These are phyloP conservation scores for Fistularia tabacaria DNA, from an alignment of 2,797 vertebrate species.

Conservation along the genomic window DNA sequence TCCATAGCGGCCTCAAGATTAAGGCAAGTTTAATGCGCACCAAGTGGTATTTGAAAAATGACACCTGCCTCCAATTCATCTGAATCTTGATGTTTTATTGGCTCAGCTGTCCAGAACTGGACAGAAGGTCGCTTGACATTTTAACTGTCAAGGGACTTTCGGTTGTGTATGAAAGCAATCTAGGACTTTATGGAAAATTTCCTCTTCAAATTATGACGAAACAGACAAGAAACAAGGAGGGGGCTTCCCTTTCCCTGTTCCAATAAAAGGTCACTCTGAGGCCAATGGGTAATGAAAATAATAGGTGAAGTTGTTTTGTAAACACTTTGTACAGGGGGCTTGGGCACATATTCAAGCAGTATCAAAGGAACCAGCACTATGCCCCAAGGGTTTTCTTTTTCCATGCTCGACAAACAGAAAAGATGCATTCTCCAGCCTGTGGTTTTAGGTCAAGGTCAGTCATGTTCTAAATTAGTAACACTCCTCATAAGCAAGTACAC, in stretches of 20 bases:
- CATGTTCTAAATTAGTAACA: conserved; percentile 36
- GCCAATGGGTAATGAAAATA: conserved; percentile 22
- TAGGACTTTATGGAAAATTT: conserved; percentile 26
- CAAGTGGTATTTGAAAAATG: conserved; percentile 32
- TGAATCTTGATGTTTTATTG: conserved; percentile 22
- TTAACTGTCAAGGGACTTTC: background rate
- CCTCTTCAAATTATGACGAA: conserved; percentile 18
- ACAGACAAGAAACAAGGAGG: conserved; percentile 30
- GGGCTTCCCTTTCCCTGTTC: conserved; percentile 28
- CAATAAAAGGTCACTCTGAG: conserved; percentile 16
- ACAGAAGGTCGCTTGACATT: conserved; percentile 9
- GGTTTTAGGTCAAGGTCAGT: conserved; percentile 42
- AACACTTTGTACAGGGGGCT: conserved; percentile 35
- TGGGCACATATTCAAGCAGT: conserved; percentile 40
- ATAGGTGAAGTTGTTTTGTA: conserved; percentile 60
- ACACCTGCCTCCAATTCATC: conserved; percentile 38
- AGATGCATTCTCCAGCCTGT: conserved; percentile 1
- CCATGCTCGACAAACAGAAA: conserved; percentile 44
- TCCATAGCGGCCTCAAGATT: background rate
- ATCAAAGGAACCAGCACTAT: conserved; percentile 34
- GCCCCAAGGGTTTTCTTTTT: conserved; percentile 53
- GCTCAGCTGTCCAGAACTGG: conserved; percentile 27
- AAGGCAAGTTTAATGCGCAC: background rate
- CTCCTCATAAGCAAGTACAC: background rate
- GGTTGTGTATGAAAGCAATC: too few relatives aligned